Percentiles rank a stretch among this genome's conserved stretches.
Evolutionary conservation across 2,113 vertebrate species (phyloP).

Genomic region (Rhipidura dahli): DNA sequence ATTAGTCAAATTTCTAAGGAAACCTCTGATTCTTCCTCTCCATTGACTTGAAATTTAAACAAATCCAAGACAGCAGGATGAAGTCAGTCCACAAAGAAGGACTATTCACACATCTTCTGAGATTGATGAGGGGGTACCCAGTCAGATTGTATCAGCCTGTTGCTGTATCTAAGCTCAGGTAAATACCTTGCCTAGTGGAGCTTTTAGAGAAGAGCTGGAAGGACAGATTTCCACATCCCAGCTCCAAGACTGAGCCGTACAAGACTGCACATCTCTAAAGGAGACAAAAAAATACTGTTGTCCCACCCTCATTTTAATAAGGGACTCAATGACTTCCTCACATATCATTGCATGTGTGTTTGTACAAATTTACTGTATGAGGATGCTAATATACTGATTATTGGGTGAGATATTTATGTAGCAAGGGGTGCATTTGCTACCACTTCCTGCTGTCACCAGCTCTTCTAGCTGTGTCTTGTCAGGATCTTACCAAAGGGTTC

Average conservation of each 20-base stretch:
- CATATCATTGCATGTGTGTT: neutral
- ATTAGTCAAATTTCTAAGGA: neutral
- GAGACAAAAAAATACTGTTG: neutral
- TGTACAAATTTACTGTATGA: neutral
- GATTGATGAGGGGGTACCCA: neutral
- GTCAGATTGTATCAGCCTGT: neutral
- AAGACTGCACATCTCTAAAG: neutral
- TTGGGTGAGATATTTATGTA: neutral
- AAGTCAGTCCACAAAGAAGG: neutral
- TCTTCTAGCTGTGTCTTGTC: neutral
- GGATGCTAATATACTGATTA: neutral
- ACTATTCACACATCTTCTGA: neutral
- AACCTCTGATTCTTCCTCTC: neutral
- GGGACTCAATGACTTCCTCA: neutral
- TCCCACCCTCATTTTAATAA: neutral
- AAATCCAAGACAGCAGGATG: neutral
- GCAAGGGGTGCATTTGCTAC: neutral
- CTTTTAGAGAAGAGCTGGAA: neutral
- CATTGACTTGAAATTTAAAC: neutral
- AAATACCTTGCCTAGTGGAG: neutral
- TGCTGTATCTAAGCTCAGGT: neutral
- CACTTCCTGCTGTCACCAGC: neutral
- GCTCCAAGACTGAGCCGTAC: neutral
- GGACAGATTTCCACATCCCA: neutral
- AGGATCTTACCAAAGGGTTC: neutral